Evolutionary conservation across 2,113 vertebrate species (phyloP).

Genomic region (Chaetorhynchus papuensis): DNA sequence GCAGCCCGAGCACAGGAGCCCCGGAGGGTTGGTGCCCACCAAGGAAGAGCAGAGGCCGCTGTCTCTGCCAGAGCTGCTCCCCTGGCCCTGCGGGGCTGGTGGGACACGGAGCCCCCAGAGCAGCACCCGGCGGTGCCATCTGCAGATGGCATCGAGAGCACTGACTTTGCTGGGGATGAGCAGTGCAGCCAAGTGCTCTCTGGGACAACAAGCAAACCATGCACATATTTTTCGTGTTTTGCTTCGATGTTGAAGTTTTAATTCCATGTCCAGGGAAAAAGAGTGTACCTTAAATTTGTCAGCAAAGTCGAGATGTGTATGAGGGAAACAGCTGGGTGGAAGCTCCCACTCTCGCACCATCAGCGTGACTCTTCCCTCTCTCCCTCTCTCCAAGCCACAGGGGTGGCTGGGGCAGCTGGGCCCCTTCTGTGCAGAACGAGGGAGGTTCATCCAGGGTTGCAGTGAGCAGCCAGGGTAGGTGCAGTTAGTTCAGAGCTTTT

Average conservation of each 20-base stretch:
- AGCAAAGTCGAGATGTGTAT: not conserved
- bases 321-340: not conserved
- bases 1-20: fast-evolving
- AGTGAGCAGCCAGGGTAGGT: not conserved
- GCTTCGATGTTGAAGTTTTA: not conserved
- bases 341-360: fast-evolving
- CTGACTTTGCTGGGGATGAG: not conserved
- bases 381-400: not conserved
- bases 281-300: not conserved
- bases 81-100: not conserved
- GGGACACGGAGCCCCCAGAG: not conserved
- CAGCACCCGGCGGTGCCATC: fast-evolving
- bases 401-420: not conserved
- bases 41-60: not conserved
- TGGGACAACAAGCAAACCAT: not conserved
- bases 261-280: not conserved
- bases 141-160: not conserved
- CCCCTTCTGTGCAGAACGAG: not conserved
- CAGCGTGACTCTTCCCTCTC: not conserved
- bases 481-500: not conserved
- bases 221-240: not conserved
- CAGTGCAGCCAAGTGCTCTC: not conserved
- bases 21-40: not conserved
- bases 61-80: not conserved
- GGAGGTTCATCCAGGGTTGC: not conserved